Evolutionary conservation across 2,797 vertebrate species (phyloP).

Genomic region (Squalus acanthias): DNA sequence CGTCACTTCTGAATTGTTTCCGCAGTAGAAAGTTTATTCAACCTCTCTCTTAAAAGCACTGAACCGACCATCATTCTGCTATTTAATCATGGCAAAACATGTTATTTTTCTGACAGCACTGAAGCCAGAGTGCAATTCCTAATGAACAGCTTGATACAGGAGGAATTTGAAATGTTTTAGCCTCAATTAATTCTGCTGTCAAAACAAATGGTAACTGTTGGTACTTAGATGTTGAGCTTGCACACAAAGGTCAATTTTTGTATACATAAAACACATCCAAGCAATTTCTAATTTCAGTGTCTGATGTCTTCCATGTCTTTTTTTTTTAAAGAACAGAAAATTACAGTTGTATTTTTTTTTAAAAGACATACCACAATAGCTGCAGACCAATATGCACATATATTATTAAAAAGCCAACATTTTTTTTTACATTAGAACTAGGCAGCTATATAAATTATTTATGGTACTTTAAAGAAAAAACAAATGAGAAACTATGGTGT

Average conservation of each 20-base stretch:
- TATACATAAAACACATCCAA: constrained; percentile 70
- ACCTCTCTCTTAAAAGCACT: constrained; percentile 77
- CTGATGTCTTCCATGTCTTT: constrained; percentile 47
- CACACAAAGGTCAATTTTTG: constrained; percentile 69
- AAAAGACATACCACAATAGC: background rate
- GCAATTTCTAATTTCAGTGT: constrained; percentile 56
- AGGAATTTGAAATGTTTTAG: constrained; percentile 85
- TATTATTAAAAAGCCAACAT: constrained; percentile 38
- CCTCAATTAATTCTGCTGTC: constrained; percentile 92
- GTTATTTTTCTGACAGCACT: constrained; percentile 87
- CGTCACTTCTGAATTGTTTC: constrained; percentile 88
- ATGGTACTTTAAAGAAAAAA: background rate
- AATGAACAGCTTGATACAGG: constrained; percentile 83
- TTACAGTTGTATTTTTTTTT: background rate
- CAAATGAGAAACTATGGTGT: background rate
- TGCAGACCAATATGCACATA: constrained; percentile 2
- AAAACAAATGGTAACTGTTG: constrained; percentile 82
- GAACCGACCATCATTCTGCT: constrained; percentile 71
- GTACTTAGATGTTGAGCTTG: constrained; percentile 62
- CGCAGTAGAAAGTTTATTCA: constrained; percentile 91
- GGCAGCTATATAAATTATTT: background rate
- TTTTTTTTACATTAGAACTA: background rate
- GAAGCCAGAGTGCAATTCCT: constrained; percentile 71
- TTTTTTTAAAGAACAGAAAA: background rate
- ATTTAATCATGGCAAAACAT: constrained; percentile 73